Evolutionary conservation across 1,140 invertebrate species (phyloP), one percentile per base, ranked within the genome.

Genomic region (Lepidostoma basale): DNA sequence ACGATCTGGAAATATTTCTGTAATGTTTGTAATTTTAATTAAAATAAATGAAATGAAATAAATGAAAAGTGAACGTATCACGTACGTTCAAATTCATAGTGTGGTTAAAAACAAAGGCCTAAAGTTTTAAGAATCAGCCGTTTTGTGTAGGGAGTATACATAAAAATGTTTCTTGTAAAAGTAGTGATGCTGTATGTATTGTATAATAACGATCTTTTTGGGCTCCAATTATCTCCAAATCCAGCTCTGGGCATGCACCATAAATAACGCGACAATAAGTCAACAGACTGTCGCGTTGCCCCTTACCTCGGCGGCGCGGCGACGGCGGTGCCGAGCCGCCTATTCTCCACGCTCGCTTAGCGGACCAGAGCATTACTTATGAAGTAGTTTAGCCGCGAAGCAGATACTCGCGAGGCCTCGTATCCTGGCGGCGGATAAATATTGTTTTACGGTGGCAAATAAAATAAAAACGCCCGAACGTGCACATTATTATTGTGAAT

Each of bases 191-290:
- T n/a, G n/a, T n/a, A n/a, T n/a, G n/a, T n/a, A n/a, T n/a, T n/a
- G n/a, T 36, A 6, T 36, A 36, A 8, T 42, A 42, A 42, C 12
- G 12, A n/a, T n/a, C 12, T 42, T 42, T 42, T n/a, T 42, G 40
- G 3, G 12, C 3, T 42, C 40, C 3, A 5, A 3, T 4, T 4
- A 3, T 42, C 20, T 42, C 3, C 40, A 36, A 36, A 36, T n/a
- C n/a, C n/a, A 16, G 52, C 23, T 22, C 52, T 58, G 60, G 47
- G 44, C 47, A 47, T 59, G 25, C 23, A 33, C n/a, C 52, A 71
- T 67, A 67, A 71, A 71, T 71, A 71, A 71, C 58, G 18, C 36
- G 63, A 66, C 68, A 70, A 66, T 70, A 70, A 70, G 68, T 70
- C 68, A 71, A 64, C 65, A 59, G 28, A 45, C 64, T 70, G 69